phyloP scores from a whole-genome alignment of 53 echinoderm and acorn worm genomes.

The Stichopus horrens region DNA sequence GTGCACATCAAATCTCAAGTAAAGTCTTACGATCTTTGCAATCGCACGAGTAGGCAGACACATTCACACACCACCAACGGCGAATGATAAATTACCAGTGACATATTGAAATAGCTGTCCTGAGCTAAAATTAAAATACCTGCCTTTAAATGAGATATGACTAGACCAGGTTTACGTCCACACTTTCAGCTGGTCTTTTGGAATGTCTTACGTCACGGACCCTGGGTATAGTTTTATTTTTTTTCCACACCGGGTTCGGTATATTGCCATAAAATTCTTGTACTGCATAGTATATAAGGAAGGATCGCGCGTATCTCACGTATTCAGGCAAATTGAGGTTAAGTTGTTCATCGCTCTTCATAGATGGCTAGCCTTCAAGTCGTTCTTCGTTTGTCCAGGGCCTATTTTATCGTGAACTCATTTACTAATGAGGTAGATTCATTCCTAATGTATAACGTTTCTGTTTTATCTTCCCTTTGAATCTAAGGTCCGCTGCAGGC shows the following conservation, averaged over 20 bases:
- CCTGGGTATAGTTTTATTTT: too few relatives aligned
- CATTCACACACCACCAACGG: not conserved
- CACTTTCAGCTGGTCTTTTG: not conserved
- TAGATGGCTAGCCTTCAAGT: too few relatives aligned
- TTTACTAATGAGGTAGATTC: not conserved
- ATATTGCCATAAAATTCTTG: too few relatives aligned
- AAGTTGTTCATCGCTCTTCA: not conserved
- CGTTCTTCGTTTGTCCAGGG: not conserved
- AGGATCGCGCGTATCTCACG: not conserved
- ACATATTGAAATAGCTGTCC: not conserved
- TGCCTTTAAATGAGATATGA: not conserved
- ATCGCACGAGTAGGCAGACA: too few relatives aligned
- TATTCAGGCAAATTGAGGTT: not conserved
- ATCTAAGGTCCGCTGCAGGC: not conserved
- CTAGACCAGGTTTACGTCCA: not conserved
- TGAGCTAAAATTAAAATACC: not conserved
- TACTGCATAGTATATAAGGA: not conserved
- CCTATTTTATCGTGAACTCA: not conserved
- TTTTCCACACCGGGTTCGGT: too few relatives aligned
- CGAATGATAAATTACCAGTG: not conserved
- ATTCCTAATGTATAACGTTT: not conserved
- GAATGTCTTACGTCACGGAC: not conserved
- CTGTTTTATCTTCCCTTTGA: not conserved
- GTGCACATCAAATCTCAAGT: too few relatives aligned
- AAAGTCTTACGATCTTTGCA: too few relatives aligned